Evolutionary conservation across 2,888 invertebrate genomes (phyloP), one percentile per base, ranked within the genome.

Genomic region (Lasioglossum malachurum): DNA sequence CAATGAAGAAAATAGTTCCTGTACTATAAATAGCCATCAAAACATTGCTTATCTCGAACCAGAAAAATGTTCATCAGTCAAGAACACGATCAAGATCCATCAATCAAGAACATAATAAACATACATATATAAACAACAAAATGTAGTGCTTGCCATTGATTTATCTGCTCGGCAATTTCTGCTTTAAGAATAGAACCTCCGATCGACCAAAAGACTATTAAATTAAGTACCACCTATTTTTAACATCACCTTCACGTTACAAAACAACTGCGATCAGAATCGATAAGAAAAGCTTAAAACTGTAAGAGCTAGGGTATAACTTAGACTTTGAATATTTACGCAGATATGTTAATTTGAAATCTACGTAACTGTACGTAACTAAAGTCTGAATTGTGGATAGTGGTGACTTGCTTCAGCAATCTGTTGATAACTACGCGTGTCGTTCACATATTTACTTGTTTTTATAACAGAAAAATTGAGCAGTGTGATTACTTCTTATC

Each of bases 111-210:
- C n/a, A 16, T 53, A 41, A 23, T 44, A 35, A 74, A 53, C n/a
- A 19, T 57, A 75, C 8, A n/a, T 7, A 31, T 7, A 78, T 69
- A 82, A 78, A 82, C 57, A 79, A 69, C 53, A 14, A 10, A 5
- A 0, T 53, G 3, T 16, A 35, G 35, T 53, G 35, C 3, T n/a
- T 14, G 46, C 7, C 69, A 78, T 79, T 46, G 74, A 79, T 79
- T 69, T 57, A 2, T n/a, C 23, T 19, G 31, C 41, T 67, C n/a
- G 10, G 8, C 23, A 64, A 78, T 38, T 53, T n/a, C 31, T 35
- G 10, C 53, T 82, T 67, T 4, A 67, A 57, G 10, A 69, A 78
- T 74, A 74, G 41, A 53, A 31, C 46, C 14, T 46, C 38, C 27
- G 35, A 35, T 46, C 74, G 78, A 82, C 74, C 53, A 49, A 16